Evolutionary conservation across 2,888 invertebrate genomes (phyloP), one percentile per base, ranked within the genome.

Genomic region (Pyrocoelia pectoralis): DNA sequence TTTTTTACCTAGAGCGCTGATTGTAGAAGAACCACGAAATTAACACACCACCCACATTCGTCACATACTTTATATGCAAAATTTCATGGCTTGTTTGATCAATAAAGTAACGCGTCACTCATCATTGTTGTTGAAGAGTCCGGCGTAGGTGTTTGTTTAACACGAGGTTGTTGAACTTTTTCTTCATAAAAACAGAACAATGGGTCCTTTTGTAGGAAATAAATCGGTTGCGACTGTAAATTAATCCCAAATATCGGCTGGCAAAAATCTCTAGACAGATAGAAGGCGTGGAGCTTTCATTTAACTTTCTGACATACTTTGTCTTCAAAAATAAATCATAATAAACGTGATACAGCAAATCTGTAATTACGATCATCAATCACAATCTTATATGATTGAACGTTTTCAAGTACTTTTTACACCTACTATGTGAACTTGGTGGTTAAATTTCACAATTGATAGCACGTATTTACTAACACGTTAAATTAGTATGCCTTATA

Each of bases 321-420:
- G 33, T 8, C 33, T 33, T n/a, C 2, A 33, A 33, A n/a, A 33
- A 33, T 33, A 33, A 33, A 33, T 33, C 33, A 33, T 33, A 33
- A 33, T 33, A 33, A 33, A 33, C n/a, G n/a, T 33, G 33, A 33
- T 33, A n/a, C n/a, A n/a, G n/a, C 33, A 33, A 33, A 33, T 33
- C 33, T 33, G 33, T 33, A 33, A 33, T 33, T 33, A n/a, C 33
- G 33, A 10, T 33, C 33, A 33, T 33, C 33, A 33, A 33, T 33
- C 33, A 33, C n/a, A n/a, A 33, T 33, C 10, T n/a, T 33, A 4
- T 33, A 4, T 33, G 33, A 33, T 33, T 33, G 33, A 33, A 10
- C n/a, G n/a, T 33, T 33, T 5, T 24, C 4, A 6, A 24, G 24
- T 24, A 24, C 24, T 24, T 33, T 33, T 33, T 33, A 33, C 33